Conservation (phyloP, 2,797 vertebrate genomes). For the Ataeniobius toweri region DNA sequence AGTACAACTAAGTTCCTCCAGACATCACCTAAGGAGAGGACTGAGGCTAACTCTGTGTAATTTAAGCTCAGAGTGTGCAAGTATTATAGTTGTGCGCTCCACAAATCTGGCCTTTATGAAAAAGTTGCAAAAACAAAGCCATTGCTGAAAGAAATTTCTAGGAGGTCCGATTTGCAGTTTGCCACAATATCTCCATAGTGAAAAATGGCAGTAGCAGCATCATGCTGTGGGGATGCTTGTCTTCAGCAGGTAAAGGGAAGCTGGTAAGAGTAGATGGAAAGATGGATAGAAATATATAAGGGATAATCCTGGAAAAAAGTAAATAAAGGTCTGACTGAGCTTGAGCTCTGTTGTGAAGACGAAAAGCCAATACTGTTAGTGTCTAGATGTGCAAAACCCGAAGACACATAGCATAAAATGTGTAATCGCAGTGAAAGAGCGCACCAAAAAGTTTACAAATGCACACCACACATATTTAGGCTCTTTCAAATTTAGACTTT, state of each 20-base stretch:
- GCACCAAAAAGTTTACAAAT: too few relatives aligned
- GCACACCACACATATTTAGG: too few relatives aligned
- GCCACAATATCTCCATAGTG: background rate
- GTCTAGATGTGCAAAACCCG: background rate
- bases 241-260: background rate
- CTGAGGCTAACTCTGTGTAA: background rate
- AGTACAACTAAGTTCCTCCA: background rate
- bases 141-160: background rate
- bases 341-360: background rate
- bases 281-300: background rate
- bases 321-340: background rate
- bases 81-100: background rate
- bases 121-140: background rate
- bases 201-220: background rate
- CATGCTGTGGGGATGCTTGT: background rate
- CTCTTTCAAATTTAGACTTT: too few relatives aligned
- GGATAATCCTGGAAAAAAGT: background rate
- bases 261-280: background rate
- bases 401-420: background rate
- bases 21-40: background rate
- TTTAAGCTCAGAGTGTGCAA: background rate
- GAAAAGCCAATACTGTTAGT: background rate
- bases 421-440: background rate
- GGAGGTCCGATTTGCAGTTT: background rate
- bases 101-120: background rate